These are phyloP conservation scores for Dasyurus viverrinus DNA, from an alignment of 2,113 vertebrate species.

Conservation along the genomic window DNA sequence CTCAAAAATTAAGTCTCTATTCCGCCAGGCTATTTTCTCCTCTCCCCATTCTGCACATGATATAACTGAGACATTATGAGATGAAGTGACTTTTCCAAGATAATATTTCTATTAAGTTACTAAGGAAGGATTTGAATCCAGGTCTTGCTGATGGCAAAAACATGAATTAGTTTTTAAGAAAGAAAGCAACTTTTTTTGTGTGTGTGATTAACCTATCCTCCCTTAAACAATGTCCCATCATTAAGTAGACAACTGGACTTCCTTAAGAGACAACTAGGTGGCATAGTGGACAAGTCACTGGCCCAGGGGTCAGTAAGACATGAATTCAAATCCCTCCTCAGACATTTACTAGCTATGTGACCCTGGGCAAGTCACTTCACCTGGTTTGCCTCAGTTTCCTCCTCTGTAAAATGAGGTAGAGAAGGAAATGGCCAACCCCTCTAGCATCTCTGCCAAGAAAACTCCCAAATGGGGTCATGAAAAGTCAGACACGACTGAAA, in stretches of 20 bases:
- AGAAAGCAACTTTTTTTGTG: not conserved
- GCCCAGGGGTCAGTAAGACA: too few species aligned
- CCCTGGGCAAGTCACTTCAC: not conserved
- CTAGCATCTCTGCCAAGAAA: not conserved
- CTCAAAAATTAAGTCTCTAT: not conserved
- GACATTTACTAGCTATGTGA: not conserved
- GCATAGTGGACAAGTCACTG: not conserved
- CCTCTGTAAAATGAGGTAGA: not conserved
- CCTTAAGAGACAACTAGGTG: not conserved
- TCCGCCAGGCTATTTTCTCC: not conserved
- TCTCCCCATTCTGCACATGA: not conserved
- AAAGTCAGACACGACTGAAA: not conserved
- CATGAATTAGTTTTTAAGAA: not conserved
- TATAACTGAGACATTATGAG: not conserved
- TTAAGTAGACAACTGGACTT: slow-evolving; percentile 66
- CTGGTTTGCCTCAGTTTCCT: not conserved
- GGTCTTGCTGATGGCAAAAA: not conserved
- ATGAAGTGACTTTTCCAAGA: not conserved
- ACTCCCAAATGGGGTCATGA: not conserved
- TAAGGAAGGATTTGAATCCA: not conserved
- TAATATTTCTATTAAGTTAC: not conserved
- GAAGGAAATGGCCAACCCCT: not conserved
- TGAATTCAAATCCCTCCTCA: not conserved
- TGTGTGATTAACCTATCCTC: slow-evolving; percentile 51
- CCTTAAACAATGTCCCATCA: slow-evolving; percentile 58